Base-by-base conservation (phyloP, 1,140 invertebrate species). In the Pararge aegeria region DNA sequence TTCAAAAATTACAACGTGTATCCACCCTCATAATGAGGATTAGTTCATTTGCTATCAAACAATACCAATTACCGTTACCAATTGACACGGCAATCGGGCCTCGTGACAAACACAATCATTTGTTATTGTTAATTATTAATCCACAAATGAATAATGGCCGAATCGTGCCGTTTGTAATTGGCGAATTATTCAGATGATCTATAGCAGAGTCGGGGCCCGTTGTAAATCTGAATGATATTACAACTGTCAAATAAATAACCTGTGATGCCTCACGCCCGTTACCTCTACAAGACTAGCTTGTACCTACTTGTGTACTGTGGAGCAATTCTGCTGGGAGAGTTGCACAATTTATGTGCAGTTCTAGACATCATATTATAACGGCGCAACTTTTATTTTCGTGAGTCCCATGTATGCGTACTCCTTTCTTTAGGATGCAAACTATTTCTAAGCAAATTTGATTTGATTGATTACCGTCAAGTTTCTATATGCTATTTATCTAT, bases 121-220 rank as follows among this genome's bases (percentile, higher is more conserved):
- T 80, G 73, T 80, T 80, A 80, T 77, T 78, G 73, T 82, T 83
- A 80, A 83, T 78, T 71, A 78, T 69, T 75, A 82, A 83, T 80
- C 75, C 75, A 19, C 61, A 55, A 66, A 70, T 80, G 80, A 83
- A 58, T 78, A 75, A 83, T 79, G 74, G 73, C 70, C 60, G 66
- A 69, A 71, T 61, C 68, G 68, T 73, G 76, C 73, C 68, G 64
- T 70, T 73, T 70, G 68, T 78, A 82, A 78, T 78, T 75, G 73
- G 71, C 63, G 58, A 78, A 82, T 78, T 78, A 82, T 80, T 73
- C 69, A 73, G 64, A 82, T 82, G 79, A 82, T 80, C 80, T 78
- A 82, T 75, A 61, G 55, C 51, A 55, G 56, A 40, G 53, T 46
- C 59, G 27, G 50, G 50, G 40, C 50, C 52, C 55, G 60, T 52